These are phyloP conservation scores for Tichodroma muraria DNA, from an alignment of 2,113 vertebrate genomes.

Conservation along the genomic window DNA sequence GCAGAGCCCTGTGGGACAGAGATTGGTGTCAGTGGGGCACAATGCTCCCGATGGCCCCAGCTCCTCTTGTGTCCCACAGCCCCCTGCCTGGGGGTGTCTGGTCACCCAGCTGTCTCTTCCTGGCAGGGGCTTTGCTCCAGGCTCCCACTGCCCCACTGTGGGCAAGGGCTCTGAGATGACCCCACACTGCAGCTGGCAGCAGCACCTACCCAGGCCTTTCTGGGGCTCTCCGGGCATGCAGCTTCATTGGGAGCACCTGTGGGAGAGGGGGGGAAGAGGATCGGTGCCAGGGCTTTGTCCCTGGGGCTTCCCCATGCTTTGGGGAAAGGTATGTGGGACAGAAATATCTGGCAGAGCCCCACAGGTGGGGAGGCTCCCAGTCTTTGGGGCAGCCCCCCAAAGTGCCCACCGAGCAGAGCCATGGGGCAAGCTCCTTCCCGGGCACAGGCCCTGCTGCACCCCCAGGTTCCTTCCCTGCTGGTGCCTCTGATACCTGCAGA, in stretches of 20 bases:
- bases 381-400: not conserved
- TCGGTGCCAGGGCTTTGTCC: not conserved
- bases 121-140: not conserved
- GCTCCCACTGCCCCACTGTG: fast-evolving
- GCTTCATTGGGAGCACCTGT: slow-evolving; percentile 54
- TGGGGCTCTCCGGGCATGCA: slow-evolving; percentile 15
- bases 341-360: not conserved
- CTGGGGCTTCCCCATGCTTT: fast-evolving
- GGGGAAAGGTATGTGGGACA: fast-evolving
- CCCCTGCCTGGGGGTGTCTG: not conserved
- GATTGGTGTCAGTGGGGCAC: not conserved
- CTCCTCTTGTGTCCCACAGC: too few species aligned
- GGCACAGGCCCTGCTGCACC: not conserved
- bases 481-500: not conserved
- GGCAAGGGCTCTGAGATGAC: fast-evolving
- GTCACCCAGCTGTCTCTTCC: not conserved
- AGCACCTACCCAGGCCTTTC: slow-evolving; percentile 57
- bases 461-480: too few species aligned
- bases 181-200: fast-evolving
- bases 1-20: not conserved
- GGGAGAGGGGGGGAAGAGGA: not conserved
- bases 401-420: not conserved
- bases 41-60: fast-evolving
- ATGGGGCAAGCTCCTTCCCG: not conserved
- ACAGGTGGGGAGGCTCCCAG: not conserved